A percentile compares a stretch with the other conserved stretches of the same genome.
phyloP scores from a whole-genome alignment of 2,888 invertebrate species.

The Idaea straminata region DNA sequence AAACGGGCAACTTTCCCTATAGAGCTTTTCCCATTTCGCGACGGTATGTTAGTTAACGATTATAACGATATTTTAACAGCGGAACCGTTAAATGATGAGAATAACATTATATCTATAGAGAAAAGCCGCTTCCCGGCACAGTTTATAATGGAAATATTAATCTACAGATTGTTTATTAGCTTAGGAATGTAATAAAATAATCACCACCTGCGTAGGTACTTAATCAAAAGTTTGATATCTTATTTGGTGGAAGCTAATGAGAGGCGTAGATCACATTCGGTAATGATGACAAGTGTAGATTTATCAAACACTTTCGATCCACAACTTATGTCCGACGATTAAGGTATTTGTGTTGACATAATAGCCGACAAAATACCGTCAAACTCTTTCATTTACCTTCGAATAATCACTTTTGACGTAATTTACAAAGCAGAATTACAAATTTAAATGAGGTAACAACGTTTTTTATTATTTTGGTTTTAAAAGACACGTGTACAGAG shows the following conservation, averaged over 20 bases:
- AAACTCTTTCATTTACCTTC: slow-evolving; percentile 52
- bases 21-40: slow-evolving; percentile 42
- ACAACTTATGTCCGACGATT: slow-evolving; percentile 71
- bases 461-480: slow-evolving; percentile 10
- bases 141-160: slow-evolving; percentile 54
- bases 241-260: slow-evolving; percentile 76
- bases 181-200: slow-evolving; percentile 74
- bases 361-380: slow-evolving; percentile 64
- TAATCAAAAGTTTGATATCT: slow-evolving; percentile 72
- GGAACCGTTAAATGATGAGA: slow-evolving; percentile 36
- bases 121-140: slow-evolving; percentile 34
- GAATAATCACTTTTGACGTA: background rate
- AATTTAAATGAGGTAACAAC: slow-evolving; percentile 8
- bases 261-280: slow-evolving; percentile 72
- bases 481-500: slow-evolving; percentile 25
- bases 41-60: slow-evolving; percentile 29
- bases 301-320: slow-evolving; percentile 75
- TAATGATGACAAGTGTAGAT: slow-evolving; percentile 71
- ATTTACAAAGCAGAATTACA: slow-evolving; percentile 4
- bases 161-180: slow-evolving; percentile 60
- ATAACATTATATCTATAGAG: slow-evolving; percentile 19
- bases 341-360: slow-evolving; percentile 74
- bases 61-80: slow-evolving; percentile 43
- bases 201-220: slow-evolving; percentile 54
- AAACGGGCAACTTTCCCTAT: slow-evolving; percentile 32